Percentiles rank a stretch among this genome's conserved stretches.
phyloP scores from a whole-genome alignment of 2,113 vertebrate species.

The rat (Rattus norvegicus) region DNA sequence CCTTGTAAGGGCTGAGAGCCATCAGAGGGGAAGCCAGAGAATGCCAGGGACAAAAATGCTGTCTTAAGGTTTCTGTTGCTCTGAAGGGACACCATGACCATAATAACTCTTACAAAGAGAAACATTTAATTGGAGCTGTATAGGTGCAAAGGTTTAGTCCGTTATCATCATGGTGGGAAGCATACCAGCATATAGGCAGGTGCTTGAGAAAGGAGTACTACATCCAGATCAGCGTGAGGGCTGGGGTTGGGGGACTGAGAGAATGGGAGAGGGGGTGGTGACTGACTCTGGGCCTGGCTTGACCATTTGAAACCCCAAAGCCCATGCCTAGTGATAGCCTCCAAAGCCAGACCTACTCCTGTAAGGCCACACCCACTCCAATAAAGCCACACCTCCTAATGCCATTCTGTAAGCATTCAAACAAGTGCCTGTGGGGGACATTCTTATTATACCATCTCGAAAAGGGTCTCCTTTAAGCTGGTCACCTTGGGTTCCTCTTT shows the following conservation, averaged over 20 bases:
- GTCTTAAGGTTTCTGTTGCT: not conserved
- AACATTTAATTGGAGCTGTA: no score
- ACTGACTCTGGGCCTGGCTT: not conserved
- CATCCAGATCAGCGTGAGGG: not conserved
- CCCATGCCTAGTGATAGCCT: not conserved
- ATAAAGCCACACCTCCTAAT: not conserved
- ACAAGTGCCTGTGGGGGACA: not conserved
- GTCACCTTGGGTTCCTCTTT: not conserved
- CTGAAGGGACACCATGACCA: no score
- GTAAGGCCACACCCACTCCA: not conserved
- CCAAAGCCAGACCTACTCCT: no score
- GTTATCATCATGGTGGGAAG: not conserved
- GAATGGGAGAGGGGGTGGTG: not conserved
- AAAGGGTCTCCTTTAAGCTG: not conserved
- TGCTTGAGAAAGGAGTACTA: not conserved
- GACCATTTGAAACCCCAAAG: not conserved
- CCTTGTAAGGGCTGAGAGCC: not conserved
- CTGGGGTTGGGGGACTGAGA: no score
- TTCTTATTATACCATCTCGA: not conserved
- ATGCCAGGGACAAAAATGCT: not conserved
- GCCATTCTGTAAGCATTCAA: not conserved
- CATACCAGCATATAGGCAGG: accelerated
- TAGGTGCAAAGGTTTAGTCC: not conserved
- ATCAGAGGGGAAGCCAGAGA: not conserved
- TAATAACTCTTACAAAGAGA: no score